Conservation (phyloP, 2,888 invertebrate genomes). For the Euclidia mi region DNA sequence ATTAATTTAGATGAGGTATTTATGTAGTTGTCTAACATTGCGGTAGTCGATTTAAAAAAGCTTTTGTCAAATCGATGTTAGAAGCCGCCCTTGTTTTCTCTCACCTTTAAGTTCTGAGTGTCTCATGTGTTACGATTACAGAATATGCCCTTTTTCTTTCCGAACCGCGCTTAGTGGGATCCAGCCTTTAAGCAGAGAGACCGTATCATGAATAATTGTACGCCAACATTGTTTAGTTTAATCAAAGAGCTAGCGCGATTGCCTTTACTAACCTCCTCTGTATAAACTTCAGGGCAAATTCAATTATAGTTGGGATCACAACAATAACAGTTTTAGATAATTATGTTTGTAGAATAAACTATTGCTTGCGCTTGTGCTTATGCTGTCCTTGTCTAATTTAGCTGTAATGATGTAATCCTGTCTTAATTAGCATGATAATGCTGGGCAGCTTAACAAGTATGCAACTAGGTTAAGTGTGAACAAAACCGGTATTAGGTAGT, state of each 20-base stretch:
- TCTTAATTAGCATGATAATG: slow-evolving; percentile 49
- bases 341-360: slow-evolving; percentile 79
- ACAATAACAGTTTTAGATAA: slow-evolving; percentile 86
- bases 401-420: slow-evolving; percentile 52
- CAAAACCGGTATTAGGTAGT: no score
- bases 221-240: slow-evolving; percentile 84
- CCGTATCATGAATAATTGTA: slow-evolving; percentile 78
- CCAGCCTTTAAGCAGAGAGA: slow-evolving; percentile 43
- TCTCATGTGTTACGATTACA: neutral
- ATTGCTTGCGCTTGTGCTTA: slow-evolving; percentile 60
- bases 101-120: no score
- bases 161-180: slow-evolving; percentile 7
- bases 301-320: slow-evolving; percentile 84
- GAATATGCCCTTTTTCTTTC: no score
- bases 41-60: no score
- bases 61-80: no score
- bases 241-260: slow-evolving; percentile 81
- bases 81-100: no score
- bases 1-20: no score
- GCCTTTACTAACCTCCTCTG: slow-evolving; percentile 80
- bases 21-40: no score
- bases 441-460: neutral
- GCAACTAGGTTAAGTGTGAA: no score
- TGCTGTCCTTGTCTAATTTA: slow-evolving; percentile 58
- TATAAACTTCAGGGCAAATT: slow-evolving; percentile 85